Evolutionary conservation across 2,888 invertebrate genomes (phyloP), one percentile per base, ranked within the genome.

Genomic region (Eilema caniola): DNA sequence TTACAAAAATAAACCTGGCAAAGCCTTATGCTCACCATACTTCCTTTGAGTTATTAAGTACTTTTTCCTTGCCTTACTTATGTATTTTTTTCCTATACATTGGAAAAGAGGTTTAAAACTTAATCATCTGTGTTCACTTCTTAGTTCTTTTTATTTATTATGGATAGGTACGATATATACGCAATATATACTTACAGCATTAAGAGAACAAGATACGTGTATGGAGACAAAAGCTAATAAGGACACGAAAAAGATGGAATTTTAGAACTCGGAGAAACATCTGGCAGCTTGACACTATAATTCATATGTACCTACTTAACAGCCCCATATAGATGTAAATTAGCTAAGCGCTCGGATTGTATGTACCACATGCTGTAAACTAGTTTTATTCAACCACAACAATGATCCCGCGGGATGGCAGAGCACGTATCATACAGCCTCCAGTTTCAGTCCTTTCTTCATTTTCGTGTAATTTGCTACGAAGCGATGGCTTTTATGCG

Each of bases 321-420:
- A n/a, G 53, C 10, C 8, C n/a, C 10, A 53, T 53, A 53, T 53
- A n/a, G 10, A 53, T 53, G 53, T n/a, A 10, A 53, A 53, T 53
- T 53, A 53, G 53, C n/a, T n/a, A n/a, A n/a, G 53, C 53, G n/a
- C 10, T 10, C 53, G 10, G 53, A 0, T 67, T 64, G 81, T 37
- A 37, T 12, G 33, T 37, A 37, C 11, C 85, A 87, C 83, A 76
- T 75, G 85, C 82, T 89, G 89, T 88, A 89, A 92, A 91, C 87
- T 89, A 89, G 86, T 91, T 92, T 91, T 90, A 91, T 88, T 90
- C 84, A 88, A 79, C 86, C 86, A 86, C 90, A 90, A 90, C 88
- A 91, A 89, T 86, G 77, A 81, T 86, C 89, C 77, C 83, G 78
- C 67, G 86, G 84, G 88, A 81, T 80, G 71, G 79, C 79, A 76